These are phyloP conservation scores for Orchesella flavescens DNA, from an alignment of 2,888 invertebrate genomes.

Conservation along the genomic window DNA sequence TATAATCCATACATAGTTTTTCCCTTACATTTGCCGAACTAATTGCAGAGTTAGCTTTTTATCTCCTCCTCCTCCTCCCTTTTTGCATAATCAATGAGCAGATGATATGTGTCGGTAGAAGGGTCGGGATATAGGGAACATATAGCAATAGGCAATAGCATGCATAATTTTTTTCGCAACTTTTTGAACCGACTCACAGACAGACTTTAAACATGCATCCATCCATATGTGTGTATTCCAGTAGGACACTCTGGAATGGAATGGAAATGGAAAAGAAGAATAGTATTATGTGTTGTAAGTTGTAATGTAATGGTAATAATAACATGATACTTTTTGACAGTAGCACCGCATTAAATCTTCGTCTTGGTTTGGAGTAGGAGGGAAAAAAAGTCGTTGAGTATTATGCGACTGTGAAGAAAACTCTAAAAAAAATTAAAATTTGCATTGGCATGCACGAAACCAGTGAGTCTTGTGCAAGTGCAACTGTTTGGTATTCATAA, in stretches of 20 bases:
- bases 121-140: too few species aligned
- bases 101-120: not conserved
- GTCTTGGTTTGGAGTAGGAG: not conserved
- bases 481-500: not conserved
- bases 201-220: slow-evolving; percentile 5
- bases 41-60: slow-evolving; percentile 55
- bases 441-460: not conserved
- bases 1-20: not conserved
- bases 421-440: too few species aligned
- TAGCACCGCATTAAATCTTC: not conserved
- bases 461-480: not conserved
- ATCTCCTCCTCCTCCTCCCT: slow-evolving; percentile 42
- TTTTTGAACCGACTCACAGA: too few species aligned
- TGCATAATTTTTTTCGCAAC: too few species aligned
- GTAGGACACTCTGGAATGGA: not conserved
- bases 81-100: slow-evolving; percentile 39
- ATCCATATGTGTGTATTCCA: not conserved
- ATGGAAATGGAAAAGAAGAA: not conserved
- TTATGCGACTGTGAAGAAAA: too few species aligned
- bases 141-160: too few species aligned
- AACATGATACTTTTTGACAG: not conserved
- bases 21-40: slow-evolving; percentile 59
- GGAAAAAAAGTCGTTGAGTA: not conserved
- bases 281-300: too few species aligned
- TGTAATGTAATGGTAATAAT: too few species aligned